Conservation (phyloP, 2,797 vertebrate species). For the Pseudopleuronectes americanus region DNA sequence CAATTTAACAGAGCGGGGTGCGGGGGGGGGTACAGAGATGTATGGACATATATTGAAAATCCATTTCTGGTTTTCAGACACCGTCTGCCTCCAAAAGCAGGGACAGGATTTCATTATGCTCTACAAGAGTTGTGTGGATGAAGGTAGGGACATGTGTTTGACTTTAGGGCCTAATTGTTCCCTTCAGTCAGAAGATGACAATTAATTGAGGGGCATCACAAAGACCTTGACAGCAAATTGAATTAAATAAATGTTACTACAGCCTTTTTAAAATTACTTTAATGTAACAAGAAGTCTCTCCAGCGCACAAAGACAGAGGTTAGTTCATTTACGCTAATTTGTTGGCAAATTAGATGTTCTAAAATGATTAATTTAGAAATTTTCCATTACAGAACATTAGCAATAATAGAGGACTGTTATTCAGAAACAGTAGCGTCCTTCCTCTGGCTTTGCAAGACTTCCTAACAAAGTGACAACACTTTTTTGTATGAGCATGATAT, state of each 20-base stretch:
- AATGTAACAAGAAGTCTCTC: constrained; percentile 60
- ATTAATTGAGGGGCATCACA: constrained; percentile 76
- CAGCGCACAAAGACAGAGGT: constrained; percentile 55
- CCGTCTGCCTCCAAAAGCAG: constrained; percentile 33
- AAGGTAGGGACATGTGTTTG: constrained; percentile 71
- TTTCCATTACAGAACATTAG: constrained; percentile 65
- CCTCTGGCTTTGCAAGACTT: constrained; percentile 41
- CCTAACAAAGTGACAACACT: constrained; percentile 13
- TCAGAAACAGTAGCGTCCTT: constrained; percentile 58
- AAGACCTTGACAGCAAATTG: constrained; percentile 80
- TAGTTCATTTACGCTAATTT: constrained; percentile 74
- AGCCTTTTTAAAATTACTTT: constrained; percentile 62
- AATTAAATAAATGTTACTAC: constrained; percentile 79
- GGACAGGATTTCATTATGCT: constrained; percentile 70
- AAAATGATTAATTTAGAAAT: constrained; percentile 69
- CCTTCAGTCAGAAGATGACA: constrained; percentile 79
- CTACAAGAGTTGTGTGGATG: constrained; percentile 57
- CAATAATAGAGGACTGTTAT: constrained; percentile 59
- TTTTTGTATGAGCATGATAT: constrained; percentile 12
- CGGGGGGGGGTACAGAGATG: constrained; percentile 51
- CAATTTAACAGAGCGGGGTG: constrained; percentile 65
- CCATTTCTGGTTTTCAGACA: constrained; percentile 78
- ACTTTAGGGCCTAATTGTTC: constrained; percentile 77
- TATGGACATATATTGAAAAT: constrained; percentile 80
- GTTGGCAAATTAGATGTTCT: constrained; percentile 64